Evolutionary conservation across 2,113 vertebrate species (phyloP).

Genomic region (Colaptes auratus): DNA sequence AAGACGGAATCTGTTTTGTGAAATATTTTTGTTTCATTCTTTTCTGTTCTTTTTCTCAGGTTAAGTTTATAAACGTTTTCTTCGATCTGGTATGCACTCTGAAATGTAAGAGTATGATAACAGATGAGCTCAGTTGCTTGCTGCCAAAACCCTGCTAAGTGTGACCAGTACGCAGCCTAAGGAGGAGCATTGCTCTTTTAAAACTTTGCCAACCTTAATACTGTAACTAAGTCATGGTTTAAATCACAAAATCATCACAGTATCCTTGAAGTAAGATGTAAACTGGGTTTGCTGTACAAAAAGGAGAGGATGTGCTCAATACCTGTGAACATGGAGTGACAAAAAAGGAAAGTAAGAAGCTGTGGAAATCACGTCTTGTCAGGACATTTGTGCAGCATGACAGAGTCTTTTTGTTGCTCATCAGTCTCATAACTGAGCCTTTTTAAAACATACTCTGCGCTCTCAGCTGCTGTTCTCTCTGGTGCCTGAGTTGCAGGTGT

Average conservation of each 20-base stretch:
- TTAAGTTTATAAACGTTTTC: background rate
- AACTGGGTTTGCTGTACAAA: background rate
- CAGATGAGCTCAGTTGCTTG: background rate
- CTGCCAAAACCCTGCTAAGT: background rate
- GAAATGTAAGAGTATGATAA: background rate
- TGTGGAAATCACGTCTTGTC: fast-evolving
- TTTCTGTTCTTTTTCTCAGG: background rate
- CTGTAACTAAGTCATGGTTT: background rate
- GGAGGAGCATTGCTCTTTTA: background rate
- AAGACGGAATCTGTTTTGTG: background rate
- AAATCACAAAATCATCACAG: background rate
- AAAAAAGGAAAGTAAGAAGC: background rate
- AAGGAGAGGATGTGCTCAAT: fast-evolving
- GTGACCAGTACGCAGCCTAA: background rate
- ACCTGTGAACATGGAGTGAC: background rate
- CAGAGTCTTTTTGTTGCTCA: background rate
- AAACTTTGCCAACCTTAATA: background rate
- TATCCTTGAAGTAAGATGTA: background rate
- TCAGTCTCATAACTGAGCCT: background rate
- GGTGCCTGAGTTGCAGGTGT: background rate
- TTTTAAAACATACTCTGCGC: background rate
- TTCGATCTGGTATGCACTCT: background rate
- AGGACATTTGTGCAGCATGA: background rate
- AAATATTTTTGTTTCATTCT: background rate
- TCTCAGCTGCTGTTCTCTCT: background rate